Conservation (phyloP, 2,888 invertebrate species). For the Zygothrica quintamaculata region DNA sequence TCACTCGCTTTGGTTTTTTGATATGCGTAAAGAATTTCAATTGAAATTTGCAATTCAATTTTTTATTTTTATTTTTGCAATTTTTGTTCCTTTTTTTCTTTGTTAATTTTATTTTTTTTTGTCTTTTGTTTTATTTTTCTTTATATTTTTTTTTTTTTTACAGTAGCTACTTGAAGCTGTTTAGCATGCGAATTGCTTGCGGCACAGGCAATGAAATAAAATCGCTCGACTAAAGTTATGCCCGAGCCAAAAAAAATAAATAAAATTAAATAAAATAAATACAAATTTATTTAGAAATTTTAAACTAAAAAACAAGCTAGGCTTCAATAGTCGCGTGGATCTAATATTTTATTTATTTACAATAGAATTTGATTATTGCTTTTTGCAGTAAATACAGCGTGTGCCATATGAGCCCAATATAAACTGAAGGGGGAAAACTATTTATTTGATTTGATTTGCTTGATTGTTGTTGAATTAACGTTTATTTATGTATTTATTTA, state of each 20-base stretch:
- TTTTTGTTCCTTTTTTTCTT: no score
- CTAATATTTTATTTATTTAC: slow-evolving; percentile 1
- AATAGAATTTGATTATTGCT: slow-evolving; percentile 3
- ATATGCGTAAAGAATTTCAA: slow-evolving; percentile 69
- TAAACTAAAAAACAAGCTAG: slow-evolving; percentile 23
- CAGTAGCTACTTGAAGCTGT: slow-evolving; percentile 25
- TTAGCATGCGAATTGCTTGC: slow-evolving; percentile 60
- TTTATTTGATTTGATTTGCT: neutral
- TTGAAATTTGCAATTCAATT: slow-evolving; percentile 79
- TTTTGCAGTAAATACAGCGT: slow-evolving; percentile 3
- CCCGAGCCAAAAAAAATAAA: slow-evolving; percentile 32
- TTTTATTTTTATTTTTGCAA: slow-evolving; percentile 48
- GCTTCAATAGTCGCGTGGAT: slow-evolving; percentile 11
- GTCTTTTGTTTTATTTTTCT: no score
- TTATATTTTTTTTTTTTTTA: slow-evolving; percentile 24
- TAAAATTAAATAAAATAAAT: slow-evolving; percentile 4
- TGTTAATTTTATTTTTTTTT: no score
- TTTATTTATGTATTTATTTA: neutral
- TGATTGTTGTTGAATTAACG: neutral
- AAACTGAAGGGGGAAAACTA: no score
- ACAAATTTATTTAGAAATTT: slow-evolving; percentile 3
- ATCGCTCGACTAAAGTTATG: slow-evolving; percentile 35
- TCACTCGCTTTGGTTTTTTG: slow-evolving; percentile 30
- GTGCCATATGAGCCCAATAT: no score
- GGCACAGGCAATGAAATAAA: slow-evolving; percentile 40